Evolutionary conservation across 2,113 vertebrate genomes (phyloP).

Genomic region (Microtus ochrogaster): DNA sequence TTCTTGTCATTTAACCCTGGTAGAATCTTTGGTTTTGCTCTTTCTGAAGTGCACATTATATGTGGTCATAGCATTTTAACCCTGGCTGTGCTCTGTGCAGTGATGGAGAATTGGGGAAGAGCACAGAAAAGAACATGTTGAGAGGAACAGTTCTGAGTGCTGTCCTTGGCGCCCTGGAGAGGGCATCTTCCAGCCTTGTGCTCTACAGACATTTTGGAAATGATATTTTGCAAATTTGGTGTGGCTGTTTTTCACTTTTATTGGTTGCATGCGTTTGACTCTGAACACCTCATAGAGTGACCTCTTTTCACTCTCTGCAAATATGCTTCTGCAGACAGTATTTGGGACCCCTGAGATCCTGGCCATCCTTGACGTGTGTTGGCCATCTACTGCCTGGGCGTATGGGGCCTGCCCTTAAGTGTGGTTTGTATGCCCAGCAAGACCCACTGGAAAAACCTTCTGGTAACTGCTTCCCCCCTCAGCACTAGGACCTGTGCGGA

Average conservation of each 20-base stretch:
- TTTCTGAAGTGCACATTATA: too few relatives aligned
- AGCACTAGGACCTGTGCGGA: not conserved
- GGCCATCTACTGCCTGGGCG: not conserved
- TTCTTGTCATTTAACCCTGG: too few relatives aligned
- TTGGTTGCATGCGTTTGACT: slow-evolving; percentile 33
- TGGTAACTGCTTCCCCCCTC: not conserved
- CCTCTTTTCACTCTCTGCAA: not conserved
- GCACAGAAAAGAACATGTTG: not conserved
- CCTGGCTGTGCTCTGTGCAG: not conserved
- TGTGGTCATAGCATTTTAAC: not conserved
- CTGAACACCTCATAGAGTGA: not conserved
- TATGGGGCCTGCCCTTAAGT: not conserved
- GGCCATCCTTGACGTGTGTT: not conserved
- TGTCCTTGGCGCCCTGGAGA: not conserved
- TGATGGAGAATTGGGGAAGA: not conserved
- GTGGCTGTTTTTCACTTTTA: slow-evolving; percentile 56
- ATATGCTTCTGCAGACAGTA: not conserved
- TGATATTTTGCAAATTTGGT: slow-evolving; percentile 45
- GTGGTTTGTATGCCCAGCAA: not conserved
- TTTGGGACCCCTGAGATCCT: not conserved
- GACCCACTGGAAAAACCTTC: not conserved
- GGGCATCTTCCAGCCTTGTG: not conserved
- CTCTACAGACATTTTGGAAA: not conserved
- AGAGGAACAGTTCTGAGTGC: not conserved
- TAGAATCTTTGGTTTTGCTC: not conserved